Evolutionary conservation across 2,113 vertebrate genomes (phyloP), one percentile per base, ranked within the genome.

Genomic region (Poeciliopsis retropinna): DNA sequence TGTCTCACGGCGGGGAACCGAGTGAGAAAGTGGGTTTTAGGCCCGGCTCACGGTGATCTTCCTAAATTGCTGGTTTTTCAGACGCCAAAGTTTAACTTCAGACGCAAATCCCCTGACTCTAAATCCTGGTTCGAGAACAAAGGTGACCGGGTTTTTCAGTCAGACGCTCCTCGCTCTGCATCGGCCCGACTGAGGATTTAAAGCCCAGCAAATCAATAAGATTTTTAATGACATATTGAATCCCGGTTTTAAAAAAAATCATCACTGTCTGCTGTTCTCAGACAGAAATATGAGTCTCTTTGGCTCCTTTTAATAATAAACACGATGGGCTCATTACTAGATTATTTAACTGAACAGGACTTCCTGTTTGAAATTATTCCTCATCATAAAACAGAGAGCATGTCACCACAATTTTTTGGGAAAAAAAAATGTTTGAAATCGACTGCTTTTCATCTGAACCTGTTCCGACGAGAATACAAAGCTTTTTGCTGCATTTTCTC

Each of bases 91-190:
- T 67, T 72, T 44, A 61, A 29, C 31, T 54, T 79, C 44, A 79
- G 60, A 72, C 67, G 68, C 63, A 37, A 67, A 68, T 76, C 30
- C 13, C 32, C 22, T n/a, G 60, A 73, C 62, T 73, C 25, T 62
- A 72, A 65, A 70, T 75, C 77, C 67, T 54, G 81, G 39, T 71
- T 83, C 28, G 65, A 57, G 71, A 83, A 34, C 64, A 83, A 78
- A 72, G 64, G 73, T 78, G 67, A 63, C 47, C 28, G 34, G 60
- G 44, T 5, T 83, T 78, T 73, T 70, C 71, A 75, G 39, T 62
- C 64, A 4, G 25, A 60, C 34, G n/a, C 37, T 17, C 37, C 66
- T 10, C 67, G 61, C 68, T 51, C 68, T 60, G 5, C 15, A 29
- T 60, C 14, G 63, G 22, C 27, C 29, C 41, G 37, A 10, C 57